phyloP scores from a whole-genome alignment of 2,113 vertebrate species.

The Cyphomyrus plagiostoma region DNA sequence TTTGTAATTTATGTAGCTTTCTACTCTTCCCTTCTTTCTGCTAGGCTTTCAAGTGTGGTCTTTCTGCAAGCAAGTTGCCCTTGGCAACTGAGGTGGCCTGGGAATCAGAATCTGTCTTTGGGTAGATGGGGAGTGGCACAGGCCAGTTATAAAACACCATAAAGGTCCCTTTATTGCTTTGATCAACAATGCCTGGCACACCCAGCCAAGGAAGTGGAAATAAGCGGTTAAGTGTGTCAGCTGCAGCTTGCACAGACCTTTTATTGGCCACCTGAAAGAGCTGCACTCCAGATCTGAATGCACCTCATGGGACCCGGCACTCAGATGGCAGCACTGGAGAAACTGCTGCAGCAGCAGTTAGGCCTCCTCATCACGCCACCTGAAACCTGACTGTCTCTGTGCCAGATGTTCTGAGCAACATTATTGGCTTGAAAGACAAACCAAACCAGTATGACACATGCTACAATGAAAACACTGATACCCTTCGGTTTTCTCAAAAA shows the following conservation, averaged over 20 bases:
- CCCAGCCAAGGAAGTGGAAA: slow-evolving; percentile 16
- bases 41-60: background rate
- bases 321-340: background rate
- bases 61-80: background rate
- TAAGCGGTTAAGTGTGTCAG: background rate
- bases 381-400: background rate
- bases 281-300: background rate
- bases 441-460: background rate
- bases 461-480: background rate
- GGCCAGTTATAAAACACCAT: background rate
- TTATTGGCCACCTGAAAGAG: slow-evolving; percentile 10
- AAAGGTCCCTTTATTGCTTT: slow-evolving; percentile 12
- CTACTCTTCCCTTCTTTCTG: background rate
- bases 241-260: background rate
- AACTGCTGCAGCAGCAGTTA: background rate
- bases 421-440: background rate
- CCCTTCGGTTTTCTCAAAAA: background rate
- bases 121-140: slow-evolving; percentile 11
- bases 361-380: background rate
- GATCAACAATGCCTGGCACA: slow-evolving; percentile 3
- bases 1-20: slow-evolving; percentile 16
- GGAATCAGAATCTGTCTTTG: background rate
- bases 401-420: background rate
- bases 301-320: background rate
- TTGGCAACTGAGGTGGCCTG: slow-evolving; percentile 4